Evolutionary conservation across 2,113 vertebrate genomes (phyloP), one percentile per base, ranked within the genome.

Genomic region (Microcebus tavaratra): DNA sequence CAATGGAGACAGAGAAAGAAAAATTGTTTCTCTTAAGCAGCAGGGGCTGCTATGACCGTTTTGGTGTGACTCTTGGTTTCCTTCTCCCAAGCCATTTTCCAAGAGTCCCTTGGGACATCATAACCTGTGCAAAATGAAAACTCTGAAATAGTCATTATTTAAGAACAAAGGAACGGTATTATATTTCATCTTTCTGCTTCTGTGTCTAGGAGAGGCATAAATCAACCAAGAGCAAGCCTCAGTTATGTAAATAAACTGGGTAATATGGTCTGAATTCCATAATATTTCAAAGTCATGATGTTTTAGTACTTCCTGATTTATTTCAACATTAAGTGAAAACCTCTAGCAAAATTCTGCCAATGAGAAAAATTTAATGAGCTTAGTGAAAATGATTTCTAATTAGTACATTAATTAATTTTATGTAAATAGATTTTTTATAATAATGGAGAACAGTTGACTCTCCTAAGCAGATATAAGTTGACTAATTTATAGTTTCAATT

Each of bases 131-230:
- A 27, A 95, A 83, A 70, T 57, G 45, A 84, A 84, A 83, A 23
- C 39, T 72, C 53, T 83, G 90, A 90, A 94, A 72, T 84, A 88
- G 75, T 63, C 90, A 97, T 95, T 61, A 94, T 81, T 81, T 72
- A 85, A 84, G 45, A 36, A 63, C 15, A 80, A 57, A 36, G 7
- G 8, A 57, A 36, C 42, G n/a, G 6, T 36, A 73, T 27, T 80
- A 9, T 39, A 73, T 27, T 80, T 83, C 27, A 76, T 85, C n/a
- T 80, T 75, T 36, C 75, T 59, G 53, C 25, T 31, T 90, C 67
- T 50, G 34, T 53, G 21, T 70, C 50, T 80, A n/a, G 57, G 53
- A 78, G 55, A 90, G n/a, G 27, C 25, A 31, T 70, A 80, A 94
- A 39, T 70, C 42, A 78, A 70, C 78, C 31, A 36, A 55, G 36